A percentile compares a stretch with the other conserved stretches of the same genome.
These are phyloP conservation scores for Crypturellus tataupa DNA, from an alignment of 2,797 vertebrate species.

Conservation along the genomic window DNA sequence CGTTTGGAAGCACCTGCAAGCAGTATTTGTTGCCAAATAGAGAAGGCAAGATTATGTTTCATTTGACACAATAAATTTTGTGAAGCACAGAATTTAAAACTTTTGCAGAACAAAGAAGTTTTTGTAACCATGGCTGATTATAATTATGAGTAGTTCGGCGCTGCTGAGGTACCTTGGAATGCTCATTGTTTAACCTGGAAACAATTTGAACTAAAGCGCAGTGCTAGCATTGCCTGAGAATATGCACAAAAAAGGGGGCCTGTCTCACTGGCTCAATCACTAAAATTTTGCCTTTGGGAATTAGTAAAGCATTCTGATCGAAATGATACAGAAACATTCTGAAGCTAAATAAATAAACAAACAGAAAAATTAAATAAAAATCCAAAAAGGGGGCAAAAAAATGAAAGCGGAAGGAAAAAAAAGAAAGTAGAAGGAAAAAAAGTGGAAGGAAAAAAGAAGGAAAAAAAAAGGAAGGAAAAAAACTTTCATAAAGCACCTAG, in stretches of 20 bases:
- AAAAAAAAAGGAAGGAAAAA: too few relatives aligned
- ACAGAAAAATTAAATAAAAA: neutral
- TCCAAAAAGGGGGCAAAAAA: neutral
- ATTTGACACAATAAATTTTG: conserved; percentile 75
- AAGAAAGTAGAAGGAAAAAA: too few relatives aligned
- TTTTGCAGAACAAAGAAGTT: conserved; percentile 73
- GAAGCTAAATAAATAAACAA: conserved; percentile 7
- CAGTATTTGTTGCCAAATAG: conserved; percentile 63
- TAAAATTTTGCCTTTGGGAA: conserved; percentile 33
- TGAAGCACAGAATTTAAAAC: conserved; percentile 65
- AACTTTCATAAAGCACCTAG: neutral
- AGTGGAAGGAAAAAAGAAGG: too few relatives aligned
- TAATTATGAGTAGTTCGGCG: conserved; percentile 60
- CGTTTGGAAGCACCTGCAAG: conserved; percentile 77
- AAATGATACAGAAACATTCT: neutral
- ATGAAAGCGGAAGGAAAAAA: too few relatives aligned
- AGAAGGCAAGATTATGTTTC: conserved; percentile 73
- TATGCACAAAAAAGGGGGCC: neutral
- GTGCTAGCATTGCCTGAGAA: conserved; percentile 46
- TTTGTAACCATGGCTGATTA: conserved; percentile 70
- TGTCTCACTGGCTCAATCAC: conserved; percentile 42
- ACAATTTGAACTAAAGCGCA: conserved; percentile 55
- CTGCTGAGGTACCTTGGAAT: conserved; percentile 70
- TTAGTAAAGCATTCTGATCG: neutral
- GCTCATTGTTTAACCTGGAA: conserved; percentile 78